Base-by-base conservation (phyloP, 1,140 invertebrate species). In the Meloidogyne hapla region DNA sequence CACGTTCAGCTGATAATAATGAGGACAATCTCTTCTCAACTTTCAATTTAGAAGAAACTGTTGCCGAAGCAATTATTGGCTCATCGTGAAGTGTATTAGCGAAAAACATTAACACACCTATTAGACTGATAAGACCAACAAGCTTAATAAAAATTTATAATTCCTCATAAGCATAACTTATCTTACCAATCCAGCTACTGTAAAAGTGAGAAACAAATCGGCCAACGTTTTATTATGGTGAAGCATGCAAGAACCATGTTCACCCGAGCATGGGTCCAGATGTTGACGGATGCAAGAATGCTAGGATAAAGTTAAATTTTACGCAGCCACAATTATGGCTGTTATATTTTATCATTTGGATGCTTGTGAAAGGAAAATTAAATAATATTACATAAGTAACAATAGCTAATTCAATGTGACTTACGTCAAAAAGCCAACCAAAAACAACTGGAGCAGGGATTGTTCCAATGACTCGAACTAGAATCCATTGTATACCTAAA, bases 401-500 rank as follows among this genome's bases (percentile, higher is more conserved):
- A n/a, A n/a, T n/a, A n/a, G n/a, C n/a, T n/a, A n/a, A n/a, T n/a
- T n/a, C n/a, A n/a, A n/a, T n/a, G n/a, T n/a, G 65, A 38, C 67
- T 38, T n/a, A 86, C 85, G 73, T 86, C 85, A 62, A 86, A 86
- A 61, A 86, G 83, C 85, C 85, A 86, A 12, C 85, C 85, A 56
- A 87, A 87, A 5, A 86, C 69, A n/a, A 87, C 85, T 6, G 83
- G 83, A 56, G 85, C 84, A 0, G 85, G 85, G 40, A 86, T 86
- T 6, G 85, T 86, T 33, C 83, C 85, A 21, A 86, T 87, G 8
- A 86, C 72, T 38, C 85, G 77, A 13, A 86, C 86, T 21, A 86
- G 69, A 75, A 86, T 86, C 85, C 85, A 86, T 72, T 86, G 85
- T 70, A 86, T 86, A 9, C 85, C 85, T n/a, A 86, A 63, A 0